These are phyloP conservation scores for Oryctolagus cuniculus DNA, from an alignment of 2,113 vertebrate species.

Conservation along the genomic window mOryCun1.1 NC_091436.1:80126501-80127000, in stretches of 20 bases:
- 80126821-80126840: neutral
- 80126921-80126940: slow-evolving; percentile 30
- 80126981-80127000: slow-evolving; percentile 25
- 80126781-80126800: slow-evolving; percentile 44
- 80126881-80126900: neutral
- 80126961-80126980: neutral
- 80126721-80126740: neutral
- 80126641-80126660: neutral
- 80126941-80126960: slow-evolving; percentile 31
- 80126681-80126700: neutral
- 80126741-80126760: slow-evolving; percentile 34
- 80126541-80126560: rapidly evolving
- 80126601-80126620: neutral
- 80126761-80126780: slow-evolving; percentile 38
- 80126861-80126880: slow-evolving; percentile 39
- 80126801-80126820: slow-evolving; percentile 52
- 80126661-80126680: neutral
- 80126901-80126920: neutral
- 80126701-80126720: neutral
- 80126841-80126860: slow-evolving; percentile 46
- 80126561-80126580: neutral
- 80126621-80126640: neutral
- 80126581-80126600: rapidly evolving
- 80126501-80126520: neutral
- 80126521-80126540: neutral